Base-by-base conservation (phyloP, 1,140 invertebrate genomes). In the Capitella teleta region DNA sequence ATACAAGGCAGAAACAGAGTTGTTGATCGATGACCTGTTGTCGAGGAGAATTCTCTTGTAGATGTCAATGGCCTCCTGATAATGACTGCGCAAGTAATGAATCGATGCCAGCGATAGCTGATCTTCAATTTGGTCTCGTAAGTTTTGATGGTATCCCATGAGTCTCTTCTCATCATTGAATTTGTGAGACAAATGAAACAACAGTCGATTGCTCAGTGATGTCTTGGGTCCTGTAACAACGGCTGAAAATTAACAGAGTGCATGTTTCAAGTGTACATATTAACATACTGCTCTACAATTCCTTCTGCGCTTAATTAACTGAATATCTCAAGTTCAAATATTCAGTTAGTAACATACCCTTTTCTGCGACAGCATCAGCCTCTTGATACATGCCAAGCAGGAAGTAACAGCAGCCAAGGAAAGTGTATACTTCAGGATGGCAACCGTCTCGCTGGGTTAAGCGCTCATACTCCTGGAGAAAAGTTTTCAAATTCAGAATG, bases 41-140 rank as follows among this genome's bases (percentile, higher is more conserved):
- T 93, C 88, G 1, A 93, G 67, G 14, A 98, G 74, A 43, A 97
- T 80, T 55, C 88, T 80, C 71, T 98, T 99, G 65, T 99, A 99
- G 57, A 98, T 91, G 72, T 98, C 94, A 58, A 98, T 97, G 21
- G 95, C 92, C 73, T 98, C 94, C 72, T 98, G 92, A 70, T 96
- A 98, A 68, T 98, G 92, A 30, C 85, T 84, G 30, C 92, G 77
- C 37, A 98, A 75, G 68, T 95, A 98, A 69, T 98, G 91, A 59
- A 98, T 90, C 0, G 93, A 89, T 2, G 95, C 95, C 30, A 98
- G 72, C 58, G 88, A 92, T 6, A 98, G 75, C 70, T 97, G 92
- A 75, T 98, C 93, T 73, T 97, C 89, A 10, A 90, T 79, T 3
- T 86, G 79, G 63, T 95, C 87, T 52, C 87, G 80, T 8, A 98